Evolutionary conservation across 2,797 vertebrate genomes (phyloP).

Genomic region (Pangasius macronema): DNA sequence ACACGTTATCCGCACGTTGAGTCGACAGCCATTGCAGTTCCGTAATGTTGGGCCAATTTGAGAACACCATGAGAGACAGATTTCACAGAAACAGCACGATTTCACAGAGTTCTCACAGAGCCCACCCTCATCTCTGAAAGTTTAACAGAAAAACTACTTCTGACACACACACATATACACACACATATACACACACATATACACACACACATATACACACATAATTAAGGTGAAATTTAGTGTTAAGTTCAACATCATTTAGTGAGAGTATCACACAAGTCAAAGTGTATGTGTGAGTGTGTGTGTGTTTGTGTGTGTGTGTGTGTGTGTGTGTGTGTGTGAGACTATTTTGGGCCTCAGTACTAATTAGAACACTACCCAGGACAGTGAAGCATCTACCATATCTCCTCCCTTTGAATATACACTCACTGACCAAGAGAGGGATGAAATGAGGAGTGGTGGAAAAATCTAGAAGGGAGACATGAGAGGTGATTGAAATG

Average conservation of each 20-base stretch:
- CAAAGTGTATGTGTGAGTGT: neutral
- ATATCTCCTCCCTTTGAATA: neutral
- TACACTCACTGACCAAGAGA: neutral
- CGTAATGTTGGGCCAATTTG: conserved; percentile 27
- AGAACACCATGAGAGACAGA: conserved; percentile 19
- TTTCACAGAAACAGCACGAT: conserved; percentile 40
- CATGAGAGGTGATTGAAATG: neutral
- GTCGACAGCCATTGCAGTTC: conserved; percentile 22
- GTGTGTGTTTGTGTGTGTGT: neutral
- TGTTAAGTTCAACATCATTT: neutral
- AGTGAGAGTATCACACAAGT: neutral
- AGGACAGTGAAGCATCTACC: neutral
- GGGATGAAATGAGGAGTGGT: neutral
- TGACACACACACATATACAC: neutral
- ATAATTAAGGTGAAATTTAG: too few species aligned
- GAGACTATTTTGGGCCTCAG: neutral
- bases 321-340: neutral
- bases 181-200: neutral
- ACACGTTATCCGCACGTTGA: conserved; percentile 28
- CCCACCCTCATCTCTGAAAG: conserved; percentile 3
- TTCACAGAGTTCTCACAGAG: conserved; percentile 24
- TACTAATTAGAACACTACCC: neutral
- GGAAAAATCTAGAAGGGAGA: neutral
- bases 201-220: conserved; percentile 10
- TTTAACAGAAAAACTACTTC: conserved; percentile 15